Conservation (phyloP, 2,888 invertebrate genomes). For the Leptopilina drosophilae region DNA sequence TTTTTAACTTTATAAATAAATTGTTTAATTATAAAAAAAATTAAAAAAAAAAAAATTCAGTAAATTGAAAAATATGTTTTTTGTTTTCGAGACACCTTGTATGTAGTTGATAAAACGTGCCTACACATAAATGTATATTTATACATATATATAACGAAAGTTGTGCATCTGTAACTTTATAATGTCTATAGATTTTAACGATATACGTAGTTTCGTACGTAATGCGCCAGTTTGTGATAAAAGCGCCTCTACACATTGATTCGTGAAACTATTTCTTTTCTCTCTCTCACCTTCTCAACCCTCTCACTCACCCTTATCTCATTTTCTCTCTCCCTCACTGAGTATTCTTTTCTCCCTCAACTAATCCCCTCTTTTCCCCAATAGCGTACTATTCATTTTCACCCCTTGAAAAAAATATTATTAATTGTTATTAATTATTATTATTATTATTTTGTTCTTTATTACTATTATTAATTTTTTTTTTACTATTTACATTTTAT, state of each 20-base stretch:
- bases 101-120: constrained; percentile 13
- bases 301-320: constrained; percentile 50
- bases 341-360: neutral
- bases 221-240: constrained; percentile 75
- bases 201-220: constrained; percentile 47
- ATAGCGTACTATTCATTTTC: constrained; percentile 11
- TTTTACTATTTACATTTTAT: no score
- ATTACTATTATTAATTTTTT: no score
- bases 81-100: neutral
- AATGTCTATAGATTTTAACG: constrained; percentile 21
- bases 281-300: constrained; percentile 15
- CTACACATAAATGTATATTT: constrained; percentile 2
- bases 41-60: no score
- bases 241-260: constrained; percentile 78
- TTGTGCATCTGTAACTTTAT: constrained; percentile 19
- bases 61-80: neutral
- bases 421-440: no score
- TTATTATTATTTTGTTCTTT: no score
- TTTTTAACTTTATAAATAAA: no score
- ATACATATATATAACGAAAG: neutral
- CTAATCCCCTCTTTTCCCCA: constrained; percentile 3
- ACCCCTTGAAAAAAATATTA: neutral
- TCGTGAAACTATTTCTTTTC: constrained; percentile 77
- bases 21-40: no score
- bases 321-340: constrained; percentile 18